Evolutionary conservation across 2,797 vertebrate species (phyloP), one percentile per base, ranked within the genome.

Genomic region (Silurus lanzhouensis): DNA sequence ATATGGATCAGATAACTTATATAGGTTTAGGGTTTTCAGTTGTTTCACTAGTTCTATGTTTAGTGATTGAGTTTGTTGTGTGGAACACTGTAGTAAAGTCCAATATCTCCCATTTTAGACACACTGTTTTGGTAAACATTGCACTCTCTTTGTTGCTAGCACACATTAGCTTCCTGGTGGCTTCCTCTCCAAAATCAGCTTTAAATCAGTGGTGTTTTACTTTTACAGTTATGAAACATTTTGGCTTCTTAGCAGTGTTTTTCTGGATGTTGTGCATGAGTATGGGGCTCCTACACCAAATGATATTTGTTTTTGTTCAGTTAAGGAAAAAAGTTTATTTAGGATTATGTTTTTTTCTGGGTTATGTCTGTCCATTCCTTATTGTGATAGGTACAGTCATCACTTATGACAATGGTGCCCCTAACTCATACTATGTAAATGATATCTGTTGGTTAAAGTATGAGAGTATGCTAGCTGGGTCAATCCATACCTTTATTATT

Each of bases 181-280:
- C 92, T 1, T 20, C 85, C 0, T 1, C 83, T 1, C 83, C 89
- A 0, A 0, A 5, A 0, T 0, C 0, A 0, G 2, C 64, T 0
- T 0, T 38, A 0, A 0, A 0, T 0, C 27, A 81, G 2, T 93
- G 93, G 92, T 96, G 95, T 79, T 20, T 66, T 48, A 70, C 83
- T 0, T 74, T 90, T 0, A 92, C 92, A 0, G 63, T 95, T 19
- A 7, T 95, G 82, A 94, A 94, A 88, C 96, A 96, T 87, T 95
- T 95, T 82, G 94, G 84, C 80, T 96, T 90, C 80, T 87, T 96
- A 81, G 60, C 95, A 70, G 93, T 94, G 90, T 96, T 96, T 90
- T 96, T 95, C 84, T 96, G 96, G 96, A 96, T 93, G 91, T 76
- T 96, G 64, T 93, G 92, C 85, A 90, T 96, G 68, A 96, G 95